These are phyloP conservation scores for Lymantria monacha DNA, from an alignment of 2,888 invertebrate species.

Conservation along the genomic window DNA sequence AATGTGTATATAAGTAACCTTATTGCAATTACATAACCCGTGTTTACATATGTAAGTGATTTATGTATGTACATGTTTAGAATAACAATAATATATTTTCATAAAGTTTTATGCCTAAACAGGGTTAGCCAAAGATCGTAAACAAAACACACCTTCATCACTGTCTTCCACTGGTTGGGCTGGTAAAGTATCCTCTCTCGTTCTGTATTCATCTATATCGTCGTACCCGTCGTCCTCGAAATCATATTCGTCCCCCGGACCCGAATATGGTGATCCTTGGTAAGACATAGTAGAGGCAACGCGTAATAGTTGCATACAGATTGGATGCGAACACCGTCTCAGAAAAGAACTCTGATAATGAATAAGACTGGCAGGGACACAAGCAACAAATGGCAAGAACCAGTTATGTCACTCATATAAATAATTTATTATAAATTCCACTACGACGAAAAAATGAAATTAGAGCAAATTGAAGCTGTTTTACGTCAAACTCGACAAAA, in stretches of 20 bases:
- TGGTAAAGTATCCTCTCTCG: conserved; percentile 80
- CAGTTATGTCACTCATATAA: conserved; percentile 70
- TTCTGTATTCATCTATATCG: conserved; percentile 86
- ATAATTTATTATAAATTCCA: conserved; percentile 54
- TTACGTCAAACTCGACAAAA: conserved; percentile 73
- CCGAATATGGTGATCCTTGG: conserved; percentile 86
- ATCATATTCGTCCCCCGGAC: conserved; percentile 87
- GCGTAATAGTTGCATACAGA: conserved; percentile 82
- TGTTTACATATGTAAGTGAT: conserved; percentile 50
- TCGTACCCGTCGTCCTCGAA: conserved; percentile 88
- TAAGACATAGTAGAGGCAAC: conserved; percentile 84
- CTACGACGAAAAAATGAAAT: conserved; percentile 59
- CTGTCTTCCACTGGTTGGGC: conserved; percentile 83
- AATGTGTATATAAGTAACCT: conserved; percentile 42
- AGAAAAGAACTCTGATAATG: conserved; percentile 61
- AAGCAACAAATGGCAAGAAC: conserved; percentile 51
- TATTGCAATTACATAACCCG: conserved; percentile 53
- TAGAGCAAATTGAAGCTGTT: conserved; percentile 68
- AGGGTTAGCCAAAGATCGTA: conserved; percentile 54
- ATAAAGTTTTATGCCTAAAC: conserved; percentile 53
- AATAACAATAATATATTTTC: conserved; percentile 31
- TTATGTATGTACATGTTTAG: neutral
- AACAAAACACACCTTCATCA: conserved; percentile 80
- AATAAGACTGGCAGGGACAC: conserved; percentile 43
- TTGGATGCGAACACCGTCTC: conserved; percentile 67